phyloP scores from a whole-genome alignment of 2,797 vertebrate genomes.

The Melanotaenia maccullochi region DNA sequence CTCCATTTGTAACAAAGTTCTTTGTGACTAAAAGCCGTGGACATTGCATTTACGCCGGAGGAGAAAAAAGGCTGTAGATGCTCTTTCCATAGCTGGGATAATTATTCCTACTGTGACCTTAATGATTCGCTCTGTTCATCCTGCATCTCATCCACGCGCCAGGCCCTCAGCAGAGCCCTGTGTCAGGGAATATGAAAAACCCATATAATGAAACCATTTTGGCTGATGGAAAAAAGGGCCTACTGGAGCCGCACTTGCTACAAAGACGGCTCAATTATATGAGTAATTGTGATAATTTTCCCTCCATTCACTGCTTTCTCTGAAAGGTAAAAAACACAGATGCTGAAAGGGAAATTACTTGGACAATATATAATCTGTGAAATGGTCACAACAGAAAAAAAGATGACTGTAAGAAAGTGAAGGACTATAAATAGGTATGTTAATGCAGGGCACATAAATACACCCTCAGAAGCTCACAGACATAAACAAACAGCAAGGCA shows the following conservation, averaged over 20 bases:
- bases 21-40: constrained; percentile 99
- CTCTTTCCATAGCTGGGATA: constrained; percentile 99
- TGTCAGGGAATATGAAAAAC: constrained; percentile 99
- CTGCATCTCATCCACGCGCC: constrained; percentile 99
- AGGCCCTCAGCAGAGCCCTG: constrained; percentile 96
- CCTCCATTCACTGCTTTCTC: constrained; percentile 99
- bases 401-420: constrained; percentile 95
- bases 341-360: constrained; percentile 99
- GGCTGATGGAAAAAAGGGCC: constrained; percentile 99
- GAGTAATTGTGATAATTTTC: constrained; percentile 99
- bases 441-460: constrained; percentile 82
- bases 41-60: constrained; percentile 99
- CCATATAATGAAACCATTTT: constrained; percentile 99
- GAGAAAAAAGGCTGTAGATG: constrained; percentile 99
- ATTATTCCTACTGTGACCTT: constrained; percentile 99
- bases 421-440: constrained; percentile 87
- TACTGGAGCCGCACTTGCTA: constrained; percentile 99
- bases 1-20: constrained; percentile 99
- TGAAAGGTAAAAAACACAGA: constrained; percentile 98
- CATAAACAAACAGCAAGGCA: constrained; percentile 72
- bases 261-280: constrained; percentile 99
- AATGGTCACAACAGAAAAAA: constrained; percentile 89
- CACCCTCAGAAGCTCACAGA: constrained; percentile 69
- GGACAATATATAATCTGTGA: constrained; percentile 95
- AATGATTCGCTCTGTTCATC: constrained; percentile 99